Conservation (phyloP, 1,140 invertebrate species). For the Drosophila serrata region DNA sequence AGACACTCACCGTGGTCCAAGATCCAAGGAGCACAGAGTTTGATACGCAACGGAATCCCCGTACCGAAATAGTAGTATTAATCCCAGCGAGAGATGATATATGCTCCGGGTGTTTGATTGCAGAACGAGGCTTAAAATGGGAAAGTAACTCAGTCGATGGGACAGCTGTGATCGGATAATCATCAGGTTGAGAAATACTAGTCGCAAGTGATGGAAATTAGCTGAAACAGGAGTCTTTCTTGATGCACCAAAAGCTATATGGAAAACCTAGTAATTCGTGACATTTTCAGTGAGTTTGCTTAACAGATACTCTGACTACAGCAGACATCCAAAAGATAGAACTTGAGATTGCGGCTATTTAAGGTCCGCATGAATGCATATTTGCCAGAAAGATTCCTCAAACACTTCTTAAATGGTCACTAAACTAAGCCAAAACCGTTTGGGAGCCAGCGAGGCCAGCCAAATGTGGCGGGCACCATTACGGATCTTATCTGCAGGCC, state of each 20-base stretch:
- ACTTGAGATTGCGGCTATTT: not conserved
- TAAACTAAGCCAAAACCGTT: conserved; percentile 28
- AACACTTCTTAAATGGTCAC: conserved; percentile 42
- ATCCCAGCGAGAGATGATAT: conserved; percentile 54
- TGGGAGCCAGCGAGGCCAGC: conserved; percentile 1
- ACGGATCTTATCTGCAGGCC: conserved; percentile 54
- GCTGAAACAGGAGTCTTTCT: not conserved
- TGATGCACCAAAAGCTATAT: not conserved
- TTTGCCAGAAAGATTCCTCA: conserved; percentile 23
- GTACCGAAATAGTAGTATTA: conserved; percentile 21
- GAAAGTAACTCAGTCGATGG: conserved; percentile 36
- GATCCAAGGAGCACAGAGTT: conserved; percentile 2
- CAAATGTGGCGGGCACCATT: conserved; percentile 32
- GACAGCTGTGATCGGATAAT: conserved; percentile 11
- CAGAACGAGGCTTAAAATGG: conserved; percentile 32
- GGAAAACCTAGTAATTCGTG: not conserved
- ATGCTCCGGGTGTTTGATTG: conserved; percentile 54
- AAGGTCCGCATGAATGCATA: conserved; percentile 3
- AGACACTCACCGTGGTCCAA: conserved; percentile 35
- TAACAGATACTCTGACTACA: not conserved
- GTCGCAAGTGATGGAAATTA: not conserved
- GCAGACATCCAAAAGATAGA: conserved; percentile 1
- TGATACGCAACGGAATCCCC: not conserved
- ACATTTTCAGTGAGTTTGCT: not conserved
- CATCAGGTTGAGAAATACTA: conserved; percentile 25